Percentiles rank a stretch among this genome's conserved stretches.
Evolutionary conservation across 1,140 invertebrate genomes (phyloP).

Genomic region (Drosophila quadrilineata): DNA sequence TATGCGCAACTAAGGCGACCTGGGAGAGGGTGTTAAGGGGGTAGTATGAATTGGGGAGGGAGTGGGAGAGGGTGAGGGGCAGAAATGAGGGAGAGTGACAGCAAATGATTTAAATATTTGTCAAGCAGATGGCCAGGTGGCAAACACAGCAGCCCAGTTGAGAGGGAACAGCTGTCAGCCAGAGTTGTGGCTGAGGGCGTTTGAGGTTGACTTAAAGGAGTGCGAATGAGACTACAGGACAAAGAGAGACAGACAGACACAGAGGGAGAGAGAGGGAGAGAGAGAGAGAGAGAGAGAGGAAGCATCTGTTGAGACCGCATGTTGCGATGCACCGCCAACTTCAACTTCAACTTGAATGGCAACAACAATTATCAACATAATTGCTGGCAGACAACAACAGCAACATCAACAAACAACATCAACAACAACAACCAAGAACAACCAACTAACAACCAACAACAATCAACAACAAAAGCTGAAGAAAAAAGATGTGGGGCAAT

Average conservation of each 20-base stretch:
- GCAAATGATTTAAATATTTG: slow-evolving; percentile 66
- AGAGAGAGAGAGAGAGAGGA: no score
- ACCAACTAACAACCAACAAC: neutral
- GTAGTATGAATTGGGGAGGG: no score
- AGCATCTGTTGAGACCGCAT: no score
- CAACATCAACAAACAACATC: neutral
- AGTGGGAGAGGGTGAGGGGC: no score
- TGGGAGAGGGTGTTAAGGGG: no score
- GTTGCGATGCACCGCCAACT: slow-evolving; percentile 3
- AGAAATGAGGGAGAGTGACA: slow-evolving; percentile 11
- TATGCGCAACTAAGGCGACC: slow-evolving; percentile 45
- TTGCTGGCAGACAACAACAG: slow-evolving; percentile 23
- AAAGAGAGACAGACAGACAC: neutral
- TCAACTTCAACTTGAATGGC: no score
- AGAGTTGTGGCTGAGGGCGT: neutral
- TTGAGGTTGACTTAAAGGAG: no score
- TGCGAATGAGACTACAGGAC: neutral
- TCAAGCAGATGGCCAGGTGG: slow-evolving; percentile 17
- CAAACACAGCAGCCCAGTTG: neutral
- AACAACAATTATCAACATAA: slow-evolving; percentile 34
- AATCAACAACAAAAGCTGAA: slow-evolving; percentile 18
- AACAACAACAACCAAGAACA: slow-evolving; percentile 7
- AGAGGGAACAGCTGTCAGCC: slow-evolving; percentile 8
- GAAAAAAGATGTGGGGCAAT: slow-evolving; percentile 41
- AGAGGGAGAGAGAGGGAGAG: no score